Conservation (phyloP, 2,113 vertebrate species). For the Crotophaga sulcirostris region DNA sequence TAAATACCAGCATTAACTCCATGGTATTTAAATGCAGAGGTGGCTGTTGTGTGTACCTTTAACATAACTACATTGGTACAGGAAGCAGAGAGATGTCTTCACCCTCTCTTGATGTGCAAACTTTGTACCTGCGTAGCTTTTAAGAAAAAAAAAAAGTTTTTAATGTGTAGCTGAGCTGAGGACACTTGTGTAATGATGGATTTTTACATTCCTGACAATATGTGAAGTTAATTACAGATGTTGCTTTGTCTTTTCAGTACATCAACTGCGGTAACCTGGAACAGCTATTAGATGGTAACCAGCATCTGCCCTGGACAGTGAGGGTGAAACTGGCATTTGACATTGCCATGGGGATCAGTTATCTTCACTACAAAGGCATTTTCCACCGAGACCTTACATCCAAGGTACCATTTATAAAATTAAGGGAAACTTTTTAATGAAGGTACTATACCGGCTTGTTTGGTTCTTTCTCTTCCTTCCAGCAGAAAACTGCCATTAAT, state of each 20-base stretch:
- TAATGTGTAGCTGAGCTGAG: neutral
- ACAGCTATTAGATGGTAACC: constrained; percentile 92
- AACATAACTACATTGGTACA: neutral
- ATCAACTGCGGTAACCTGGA: constrained; percentile 97
- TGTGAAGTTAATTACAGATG: neutral
- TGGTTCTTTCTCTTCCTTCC: neutral
- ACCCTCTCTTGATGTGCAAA: neutral
- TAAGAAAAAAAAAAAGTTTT: neutral
- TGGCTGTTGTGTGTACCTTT: neutral
- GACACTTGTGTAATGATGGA: neutral
- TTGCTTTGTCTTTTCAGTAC: constrained; percentile 82
- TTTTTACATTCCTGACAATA: neutral
- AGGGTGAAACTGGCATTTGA: constrained; percentile 91
- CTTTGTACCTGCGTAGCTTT: neutral
- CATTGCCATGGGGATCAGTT: constrained; percentile 88
- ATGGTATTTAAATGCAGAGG: neutral
- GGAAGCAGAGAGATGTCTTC: neutral
- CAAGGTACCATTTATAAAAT: constrained; percentile 79
- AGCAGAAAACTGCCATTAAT: neutral
- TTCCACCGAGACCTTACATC: constrained; percentile 98
- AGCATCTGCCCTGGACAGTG: constrained; percentile 88
- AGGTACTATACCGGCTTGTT: neutral
- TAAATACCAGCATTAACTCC: neutral
- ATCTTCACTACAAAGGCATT: constrained; percentile 95
- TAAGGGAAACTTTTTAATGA: neutral